Evolutionary conservation across 2,888 invertebrate genomes (phyloP).

Genomic region (Platycnemis pennipes): DNA sequence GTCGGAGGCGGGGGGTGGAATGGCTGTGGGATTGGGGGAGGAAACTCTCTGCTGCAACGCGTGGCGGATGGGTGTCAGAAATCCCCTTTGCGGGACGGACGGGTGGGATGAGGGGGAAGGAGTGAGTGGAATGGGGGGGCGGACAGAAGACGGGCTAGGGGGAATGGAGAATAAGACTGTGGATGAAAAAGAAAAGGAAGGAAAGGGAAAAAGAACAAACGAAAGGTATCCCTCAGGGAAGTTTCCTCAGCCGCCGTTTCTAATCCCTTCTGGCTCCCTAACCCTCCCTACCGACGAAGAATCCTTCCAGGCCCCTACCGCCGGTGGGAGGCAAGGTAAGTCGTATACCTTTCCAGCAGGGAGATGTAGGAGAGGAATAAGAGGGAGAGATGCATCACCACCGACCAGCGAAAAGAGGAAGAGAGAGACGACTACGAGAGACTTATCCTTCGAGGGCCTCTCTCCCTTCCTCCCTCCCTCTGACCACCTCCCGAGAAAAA

Average conservation of each 20-base stretch:
- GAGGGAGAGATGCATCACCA: neutral
- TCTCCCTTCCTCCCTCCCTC: neutral
- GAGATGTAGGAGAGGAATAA: neutral
- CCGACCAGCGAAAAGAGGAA: neutral
- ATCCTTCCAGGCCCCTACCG: neutral
- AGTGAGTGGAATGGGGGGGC: neutral
- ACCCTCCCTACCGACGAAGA: neutral
- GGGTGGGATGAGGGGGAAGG: no score
- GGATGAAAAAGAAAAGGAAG: neutral
- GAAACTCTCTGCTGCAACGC: neutral
- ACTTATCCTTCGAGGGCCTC: neutral
- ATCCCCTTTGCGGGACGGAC: neutral
- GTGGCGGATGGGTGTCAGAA: conserved; percentile 39
- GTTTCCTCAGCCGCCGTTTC: neutral
- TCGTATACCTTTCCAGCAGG: neutral
- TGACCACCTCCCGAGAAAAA: neutral
- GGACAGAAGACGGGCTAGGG: neutral
- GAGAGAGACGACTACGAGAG: neutral
- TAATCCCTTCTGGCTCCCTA: conserved; percentile 1
- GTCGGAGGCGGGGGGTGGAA: neutral
- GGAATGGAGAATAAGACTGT: neutral
- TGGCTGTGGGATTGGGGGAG: neutral
- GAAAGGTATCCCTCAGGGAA: conserved; percentile 34
- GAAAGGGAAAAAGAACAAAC: neutral
- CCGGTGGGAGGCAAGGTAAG: neutral